Conservation (phyloP, 2,888 invertebrate species). For the Harmothoe impar region DNA sequence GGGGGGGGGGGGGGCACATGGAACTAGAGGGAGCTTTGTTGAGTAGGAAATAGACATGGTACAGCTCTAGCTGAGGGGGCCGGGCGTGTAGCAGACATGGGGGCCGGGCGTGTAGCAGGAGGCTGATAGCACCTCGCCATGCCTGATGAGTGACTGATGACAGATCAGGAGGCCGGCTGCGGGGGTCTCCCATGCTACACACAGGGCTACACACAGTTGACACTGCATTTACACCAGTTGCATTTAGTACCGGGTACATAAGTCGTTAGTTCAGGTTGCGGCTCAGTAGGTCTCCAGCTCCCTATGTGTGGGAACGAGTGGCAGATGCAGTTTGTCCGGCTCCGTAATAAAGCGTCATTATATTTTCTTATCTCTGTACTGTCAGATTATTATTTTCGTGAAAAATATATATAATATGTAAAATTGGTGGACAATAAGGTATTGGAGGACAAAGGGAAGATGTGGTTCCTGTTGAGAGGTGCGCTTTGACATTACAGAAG, state of each 20-base stretch:
- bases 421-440: not conserved
- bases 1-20: too few species aligned
- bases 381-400: slow-evolving; percentile 57
- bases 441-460: not conserved
- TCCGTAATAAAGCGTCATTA: slow-evolving; percentile 27
- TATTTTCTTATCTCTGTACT: slow-evolving; percentile 58
- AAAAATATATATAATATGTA: not conserved
- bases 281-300: slow-evolving; percentile 32
- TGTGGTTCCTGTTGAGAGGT: not conserved
- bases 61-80: too few species aligned
- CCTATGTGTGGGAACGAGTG: slow-evolving; percentile 8
- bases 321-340: slow-evolving; percentile 11
- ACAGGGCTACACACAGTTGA: not conserved
- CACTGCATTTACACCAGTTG: slow-evolving; percentile 26
- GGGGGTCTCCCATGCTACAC: too few species aligned
- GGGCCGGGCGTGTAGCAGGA: too few species aligned
- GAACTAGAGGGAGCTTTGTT: too few species aligned
- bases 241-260: not conserved
- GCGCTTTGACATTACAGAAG: not conserved
- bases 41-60: too few species aligned
- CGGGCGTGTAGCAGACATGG: too few species aligned
- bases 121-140: too few species aligned
- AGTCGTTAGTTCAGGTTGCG: not conserved
- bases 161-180: too few species aligned
- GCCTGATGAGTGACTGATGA: too few species aligned